phyloP scores from a whole-genome alignment of 1,140 invertebrate genomes.

The Formica exsecta region DNA sequence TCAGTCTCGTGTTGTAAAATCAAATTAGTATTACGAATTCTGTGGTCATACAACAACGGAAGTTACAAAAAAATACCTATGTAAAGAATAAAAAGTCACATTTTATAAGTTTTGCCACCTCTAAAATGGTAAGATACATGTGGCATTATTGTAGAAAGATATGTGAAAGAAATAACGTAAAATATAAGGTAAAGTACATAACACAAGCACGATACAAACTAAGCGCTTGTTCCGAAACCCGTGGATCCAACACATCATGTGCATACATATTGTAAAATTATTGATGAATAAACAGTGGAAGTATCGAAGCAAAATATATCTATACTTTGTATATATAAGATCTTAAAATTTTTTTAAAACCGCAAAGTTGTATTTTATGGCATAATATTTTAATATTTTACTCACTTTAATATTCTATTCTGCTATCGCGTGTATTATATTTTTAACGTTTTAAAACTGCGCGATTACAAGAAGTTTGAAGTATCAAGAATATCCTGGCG shows the following conservation, averaged over 20 bases:
- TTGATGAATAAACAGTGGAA: constrained; percentile 85
- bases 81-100: constrained; percentile 62
- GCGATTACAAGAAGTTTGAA: constrained; percentile 13
- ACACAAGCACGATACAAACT: constrained; percentile 74
- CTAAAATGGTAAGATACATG: constrained; percentile 71
- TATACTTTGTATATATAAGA: constrained; percentile 65
- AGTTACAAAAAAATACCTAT: constrained; percentile 70
- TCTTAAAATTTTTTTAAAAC: constrained; percentile 63
- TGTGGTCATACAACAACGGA: constrained; percentile 73
- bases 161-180: constrained; percentile 70
- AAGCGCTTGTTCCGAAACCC: constrained; percentile 75
- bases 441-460: constrained; percentile 32
- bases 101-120: constrained; percentile 81
- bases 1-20: constrained; percentile 84
- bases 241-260: constrained; percentile 80
- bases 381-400: background rate
- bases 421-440: background rate
- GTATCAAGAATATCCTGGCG: background rate
- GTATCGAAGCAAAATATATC: constrained; percentile 71
- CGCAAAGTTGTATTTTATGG: constrained; percentile 23
- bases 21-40: constrained; percentile 83
- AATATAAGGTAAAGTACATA: constrained; percentile 68
- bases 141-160: constrained; percentile 76
- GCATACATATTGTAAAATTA: constrained; percentile 84
- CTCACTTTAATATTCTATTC: constrained; percentile 3